phyloP scores from a whole-genome alignment of 2,113 vertebrate species.

The Empidonax traillii region DNA sequence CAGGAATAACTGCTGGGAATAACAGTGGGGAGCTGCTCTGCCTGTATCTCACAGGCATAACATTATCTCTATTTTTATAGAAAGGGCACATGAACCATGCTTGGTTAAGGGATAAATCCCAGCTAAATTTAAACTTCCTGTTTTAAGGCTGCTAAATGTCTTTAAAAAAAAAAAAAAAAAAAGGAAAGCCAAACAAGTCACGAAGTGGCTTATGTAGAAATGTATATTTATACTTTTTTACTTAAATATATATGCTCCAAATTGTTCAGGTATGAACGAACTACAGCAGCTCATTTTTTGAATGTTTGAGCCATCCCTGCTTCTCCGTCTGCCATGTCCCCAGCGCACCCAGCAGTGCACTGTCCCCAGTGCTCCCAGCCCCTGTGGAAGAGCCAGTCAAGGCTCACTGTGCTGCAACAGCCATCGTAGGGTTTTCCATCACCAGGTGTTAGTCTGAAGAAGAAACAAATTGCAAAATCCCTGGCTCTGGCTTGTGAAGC shows the following conservation, averaged over 20 bases:
- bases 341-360: rapidly evolving
- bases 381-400: rapidly evolving
- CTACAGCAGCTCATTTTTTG: neutral
- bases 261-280: neutral
- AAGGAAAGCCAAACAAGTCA: neutral
- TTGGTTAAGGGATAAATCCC: constrained; percentile 28
- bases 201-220: neutral
- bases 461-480: neutral
- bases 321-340: neutral
- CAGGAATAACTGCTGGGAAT: neutral
- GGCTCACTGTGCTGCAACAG: neutral
- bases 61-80: constrained; percentile 52
- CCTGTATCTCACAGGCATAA: neutral
- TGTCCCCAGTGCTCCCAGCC: neutral
- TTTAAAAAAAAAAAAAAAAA: neutral
- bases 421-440: neutral
- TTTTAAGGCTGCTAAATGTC: neutral
- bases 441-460: neutral
- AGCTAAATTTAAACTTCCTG: constrained; percentile 64
- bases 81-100: neutral
- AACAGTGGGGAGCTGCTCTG: neutral
- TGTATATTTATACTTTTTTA: neutral
- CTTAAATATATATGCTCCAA: neutral
- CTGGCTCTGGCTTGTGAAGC: rapidly evolving
- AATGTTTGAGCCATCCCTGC: neutral